These are phyloP conservation scores for Dendrolimus pini DNA, from an alignment of 2,888 invertebrate species.

Conservation along the genomic window DNA sequence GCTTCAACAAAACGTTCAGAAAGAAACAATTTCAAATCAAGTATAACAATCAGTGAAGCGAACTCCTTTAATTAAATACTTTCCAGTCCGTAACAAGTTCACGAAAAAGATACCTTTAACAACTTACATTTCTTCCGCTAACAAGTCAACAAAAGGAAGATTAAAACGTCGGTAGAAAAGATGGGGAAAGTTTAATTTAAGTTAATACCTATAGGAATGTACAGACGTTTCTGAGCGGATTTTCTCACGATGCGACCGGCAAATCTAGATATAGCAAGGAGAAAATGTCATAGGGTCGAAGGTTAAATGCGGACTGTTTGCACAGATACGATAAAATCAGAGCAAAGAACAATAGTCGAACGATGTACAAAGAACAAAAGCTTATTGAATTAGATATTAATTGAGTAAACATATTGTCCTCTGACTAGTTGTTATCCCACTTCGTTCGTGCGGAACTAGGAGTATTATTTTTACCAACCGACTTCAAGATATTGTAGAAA, in stretches of 20 bases:
- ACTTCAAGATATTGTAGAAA: too few species aligned
- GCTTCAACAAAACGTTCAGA: too few species aligned
- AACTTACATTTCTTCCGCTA: background rate
- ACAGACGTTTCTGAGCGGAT: conserved; percentile 11
- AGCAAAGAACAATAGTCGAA: background rate
- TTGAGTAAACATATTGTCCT: too few species aligned
- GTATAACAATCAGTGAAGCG: background rate
- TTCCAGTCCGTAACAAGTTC: background rate
- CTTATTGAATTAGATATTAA: too few species aligned
- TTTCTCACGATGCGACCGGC: conserved; percentile 28
- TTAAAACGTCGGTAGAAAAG: conserved; percentile 7
- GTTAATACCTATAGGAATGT: conserved; percentile 9
- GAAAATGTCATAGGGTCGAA: conserved; percentile 39
- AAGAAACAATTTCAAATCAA: too few species aligned
- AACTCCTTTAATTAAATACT: background rate
- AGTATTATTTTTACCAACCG: too few species aligned
- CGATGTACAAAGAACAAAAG: too few species aligned
- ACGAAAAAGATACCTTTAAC: background rate
- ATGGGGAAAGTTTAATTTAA: conserved; percentile 13
- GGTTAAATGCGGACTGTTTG: conserved; percentile 24
- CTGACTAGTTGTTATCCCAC: too few species aligned
- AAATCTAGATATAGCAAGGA: conserved; percentile 24
- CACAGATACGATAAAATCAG: conserved; percentile 17
- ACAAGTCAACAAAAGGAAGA: conserved; percentile 3
- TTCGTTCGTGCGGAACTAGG: too few species aligned